Percentiles rank a stretch among this genome's conserved stretches.
These are phyloP conservation scores for Acronicta alni DNA, from an alignment of 2,888 invertebrate genomes.

Conservation along the genomic window DNA sequence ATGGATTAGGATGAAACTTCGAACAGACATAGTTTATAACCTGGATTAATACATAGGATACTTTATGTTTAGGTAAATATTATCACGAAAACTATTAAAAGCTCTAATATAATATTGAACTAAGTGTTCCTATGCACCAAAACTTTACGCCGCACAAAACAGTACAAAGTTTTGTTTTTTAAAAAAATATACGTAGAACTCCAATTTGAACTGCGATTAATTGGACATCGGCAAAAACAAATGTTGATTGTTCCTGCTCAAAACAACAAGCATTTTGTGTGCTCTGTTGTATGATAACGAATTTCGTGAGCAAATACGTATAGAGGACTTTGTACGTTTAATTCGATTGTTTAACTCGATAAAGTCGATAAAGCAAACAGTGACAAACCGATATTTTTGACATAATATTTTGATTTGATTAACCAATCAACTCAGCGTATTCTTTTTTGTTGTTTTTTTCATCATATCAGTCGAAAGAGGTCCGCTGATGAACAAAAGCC, in stretches of 20 bases:
- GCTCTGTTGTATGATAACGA: conserved; percentile 21
- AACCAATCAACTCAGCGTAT: too few relatives aligned
- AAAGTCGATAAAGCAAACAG: conserved; percentile 17
- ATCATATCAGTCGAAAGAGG: too few relatives aligned
- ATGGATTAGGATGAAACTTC: too few relatives aligned
- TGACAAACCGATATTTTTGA: conserved; percentile 5
- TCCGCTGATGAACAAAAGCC: too few relatives aligned
- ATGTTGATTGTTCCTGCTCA: conserved; percentile 24
- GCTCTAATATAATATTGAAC: too few relatives aligned
- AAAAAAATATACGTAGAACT: conserved; percentile 19
- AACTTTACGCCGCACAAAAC: not conserved
- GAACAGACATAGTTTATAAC: too few relatives aligned
- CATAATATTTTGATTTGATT: conserved; percentile 3
- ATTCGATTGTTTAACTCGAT: conserved; percentile 39
- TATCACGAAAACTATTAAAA: too few relatives aligned
- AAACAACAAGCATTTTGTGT: conserved; percentile 34
- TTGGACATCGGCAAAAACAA: conserved; percentile 46
- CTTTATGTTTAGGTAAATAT: too few relatives aligned
- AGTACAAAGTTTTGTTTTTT: conserved; percentile 17
- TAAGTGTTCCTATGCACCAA: too few relatives aligned
- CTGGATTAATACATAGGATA: too few relatives aligned
- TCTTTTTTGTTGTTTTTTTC: not conserved
- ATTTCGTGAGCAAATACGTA: conserved; percentile 28
- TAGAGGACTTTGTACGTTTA: conserved; percentile 18
- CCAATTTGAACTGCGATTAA: conserved; percentile 30